phyloP scores from a whole-genome alignment of 1,140 invertebrate genomes.

The Galleria mellonella region DNA sequence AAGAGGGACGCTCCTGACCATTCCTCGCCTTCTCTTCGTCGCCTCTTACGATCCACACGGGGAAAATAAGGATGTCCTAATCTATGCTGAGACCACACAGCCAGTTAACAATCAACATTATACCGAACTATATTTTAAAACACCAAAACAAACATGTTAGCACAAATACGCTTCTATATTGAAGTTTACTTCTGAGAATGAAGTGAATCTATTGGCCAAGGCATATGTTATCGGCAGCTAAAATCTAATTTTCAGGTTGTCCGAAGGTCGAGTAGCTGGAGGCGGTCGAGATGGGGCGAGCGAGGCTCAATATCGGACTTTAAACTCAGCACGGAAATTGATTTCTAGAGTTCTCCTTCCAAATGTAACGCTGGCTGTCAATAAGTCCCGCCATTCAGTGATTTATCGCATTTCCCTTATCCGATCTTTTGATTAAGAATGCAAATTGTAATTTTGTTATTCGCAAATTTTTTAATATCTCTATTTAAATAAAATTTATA shows the following conservation, averaged over 20 bases:
- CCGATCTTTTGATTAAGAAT: conserved; percentile 13
- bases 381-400: conserved; percentile 26
- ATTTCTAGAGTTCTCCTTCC: conserved; percentile 40
- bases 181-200: too few species aligned
- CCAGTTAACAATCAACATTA: too few species aligned
- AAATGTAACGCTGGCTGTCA: conserved; percentile 36
- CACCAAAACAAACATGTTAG: too few species aligned
- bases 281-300: conserved; percentile 1
- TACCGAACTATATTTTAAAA: too few species aligned
- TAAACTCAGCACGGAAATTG: conserved; percentile 51
- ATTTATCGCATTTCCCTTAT: conserved; percentile 29
- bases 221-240: conserved; percentile 28
- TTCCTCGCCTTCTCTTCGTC: too few species aligned
- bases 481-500: too few species aligned
- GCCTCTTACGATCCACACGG: too few species aligned
- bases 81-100: too few species aligned
- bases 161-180: too few species aligned
- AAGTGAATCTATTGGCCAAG: conserved; percentile 5
- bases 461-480: neutral
- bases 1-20: too few species aligned
- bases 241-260: conserved; percentile 51
- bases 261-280: conserved; percentile 28
- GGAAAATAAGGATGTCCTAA: too few species aligned
- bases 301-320: conserved; percentile 37
- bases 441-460: neutral